A percentile compares a stretch with the other conserved stretches of the same genome.
These are phyloP conservation scores for Strongylocentrotus purpuratus DNA, from an alignment of 35 echinoderm and acorn worm genomes.

Conservation along the genomic window DNA sequence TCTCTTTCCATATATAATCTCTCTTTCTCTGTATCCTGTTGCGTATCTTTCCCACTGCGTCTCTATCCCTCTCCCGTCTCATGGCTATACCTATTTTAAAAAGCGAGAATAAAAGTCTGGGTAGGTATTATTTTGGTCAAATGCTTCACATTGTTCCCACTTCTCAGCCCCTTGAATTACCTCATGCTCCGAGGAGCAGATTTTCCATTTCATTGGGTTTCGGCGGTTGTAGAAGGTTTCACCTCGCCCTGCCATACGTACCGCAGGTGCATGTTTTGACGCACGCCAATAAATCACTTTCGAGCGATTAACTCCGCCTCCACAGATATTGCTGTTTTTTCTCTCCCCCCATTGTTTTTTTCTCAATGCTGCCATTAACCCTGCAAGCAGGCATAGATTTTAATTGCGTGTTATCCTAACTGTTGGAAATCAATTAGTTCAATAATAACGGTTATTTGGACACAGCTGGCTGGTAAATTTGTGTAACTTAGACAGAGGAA, in stretches of 20 bases:
- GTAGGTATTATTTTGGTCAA: neutral
- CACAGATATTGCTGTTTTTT: constrained; percentile 18
- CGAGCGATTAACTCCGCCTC: constrained; percentile 14
- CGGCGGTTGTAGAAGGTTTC: neutral
- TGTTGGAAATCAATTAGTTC: neutral
- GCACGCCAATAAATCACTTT: constrained; percentile 2
- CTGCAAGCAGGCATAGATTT: neutral
- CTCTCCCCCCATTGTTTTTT: neutral
- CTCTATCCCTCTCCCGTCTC: neutral
- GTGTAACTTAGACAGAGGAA: neutral
- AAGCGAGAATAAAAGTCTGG: neutral
- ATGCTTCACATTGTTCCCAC: constrained; percentile 2
- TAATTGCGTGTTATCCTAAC: neutral
- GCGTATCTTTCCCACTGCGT: neutral
- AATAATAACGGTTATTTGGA: neutral
- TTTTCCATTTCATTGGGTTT: constrained; percentile 3
- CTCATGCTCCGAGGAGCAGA: neutral
- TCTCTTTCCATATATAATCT: too few species aligned
- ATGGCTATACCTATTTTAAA: neutral
- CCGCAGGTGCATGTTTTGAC: constrained; percentile 15
- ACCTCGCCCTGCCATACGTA: neutral
- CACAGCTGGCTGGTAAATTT: neutral
- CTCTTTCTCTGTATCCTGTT: neutral
- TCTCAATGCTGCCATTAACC: neutral
- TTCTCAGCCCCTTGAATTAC: neutral